Base-by-base conservation (phyloP, 2,797 vertebrate genomes). In the Borostomias antarcticus region DNA sequence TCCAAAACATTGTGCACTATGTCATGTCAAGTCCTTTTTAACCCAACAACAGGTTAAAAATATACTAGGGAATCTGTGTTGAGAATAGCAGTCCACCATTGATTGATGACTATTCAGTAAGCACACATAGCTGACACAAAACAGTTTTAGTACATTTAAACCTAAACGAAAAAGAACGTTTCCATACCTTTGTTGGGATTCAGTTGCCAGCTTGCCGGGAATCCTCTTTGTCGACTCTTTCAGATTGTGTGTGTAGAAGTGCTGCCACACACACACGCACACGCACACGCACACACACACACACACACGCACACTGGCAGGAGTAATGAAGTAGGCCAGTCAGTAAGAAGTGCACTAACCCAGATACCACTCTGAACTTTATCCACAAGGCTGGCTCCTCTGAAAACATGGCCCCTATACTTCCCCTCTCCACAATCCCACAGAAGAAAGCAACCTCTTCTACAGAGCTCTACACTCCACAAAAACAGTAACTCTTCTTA, bases 161-260 rank as follows among this genome's bases (percentile, higher is more conserved):
- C 3, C n/a, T n/a, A 2, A 13, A 7, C 15, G 11, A 40, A 40
- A 59, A 25, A 59, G 26, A 28, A 21, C 30, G 25, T 51, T 21
- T 63, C 81, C 84, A 77, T 76, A 86, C 85, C 82, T 82, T 70
- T 1, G 50, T 10, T 69, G 56, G 51, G 23, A 37, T 60, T 23
- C 48, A 30, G 1, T 23, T 25, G 57, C 25, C 21, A 9, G 23
- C 23, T 11, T 40, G 32, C 57, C 35, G 25, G 54, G 54, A 17
- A 21, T 67, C 56, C 25, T 21, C 57, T 1, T 26, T 7, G 11
- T 54, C 35, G 76, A 70, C 71, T 74, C 54, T 58, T n/a, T 53
- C 29, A 6, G 32, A 37, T 35, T n/a, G 61, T 53, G 7, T 53
- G 17, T 29, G 8, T 40, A 26, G 50, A 26, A 60, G 59, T 53